phyloP scores from a whole-genome alignment of 2,888 invertebrate species.

The Habroteleia sp. region DNA sequence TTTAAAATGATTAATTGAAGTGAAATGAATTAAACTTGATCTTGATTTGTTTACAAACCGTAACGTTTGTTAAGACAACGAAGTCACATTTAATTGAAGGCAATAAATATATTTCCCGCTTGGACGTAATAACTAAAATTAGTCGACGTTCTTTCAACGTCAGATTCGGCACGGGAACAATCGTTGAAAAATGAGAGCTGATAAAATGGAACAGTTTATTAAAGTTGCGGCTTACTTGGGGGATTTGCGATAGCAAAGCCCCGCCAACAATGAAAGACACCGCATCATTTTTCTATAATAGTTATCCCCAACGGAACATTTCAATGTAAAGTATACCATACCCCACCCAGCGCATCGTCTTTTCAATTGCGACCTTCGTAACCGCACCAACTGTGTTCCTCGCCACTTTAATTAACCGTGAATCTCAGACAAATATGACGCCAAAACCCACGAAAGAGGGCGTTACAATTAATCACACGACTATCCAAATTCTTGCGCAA shows the following conservation, averaged over 20 bases:
- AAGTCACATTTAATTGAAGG: constrained; percentile 27
- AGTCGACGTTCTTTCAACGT: constrained; percentile 32
- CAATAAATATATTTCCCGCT: constrained; percentile 20
- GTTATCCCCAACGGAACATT: constrained; percentile 43
- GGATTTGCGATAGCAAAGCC: constrained; percentile 46
- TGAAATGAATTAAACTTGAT: no score
- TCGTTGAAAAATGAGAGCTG: constrained; percentile 49
- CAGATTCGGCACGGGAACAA: constrained; percentile 44
- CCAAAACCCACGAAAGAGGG: constrained; percentile 4
- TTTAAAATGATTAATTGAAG: no score
- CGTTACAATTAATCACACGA: constrained; percentile 7
- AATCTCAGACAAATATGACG: constrained; percentile 11
- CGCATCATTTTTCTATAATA: constrained; percentile 46
- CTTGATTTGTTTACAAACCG: constrained; percentile 7
- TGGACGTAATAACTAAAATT: constrained; percentile 26
- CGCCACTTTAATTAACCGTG: constrained; percentile 36
- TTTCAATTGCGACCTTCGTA: constrained; percentile 27
- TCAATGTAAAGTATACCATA: constrained; percentile 32
- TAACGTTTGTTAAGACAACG: no score
- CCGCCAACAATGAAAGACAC: constrained; percentile 50
- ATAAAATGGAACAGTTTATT: constrained; percentile 49
- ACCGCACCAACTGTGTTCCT: constrained; percentile 36
- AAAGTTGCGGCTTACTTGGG: constrained; percentile 53
- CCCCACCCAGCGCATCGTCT: constrained; percentile 13
- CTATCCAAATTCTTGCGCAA: constrained; percentile 10